Percentiles rank a stretch among this genome's conserved stretches.
These are phyloP conservation scores for Spea hammondii DNA, from an alignment of 2,797 vertebrate genomes.

Conservation along the genomic window DNA sequence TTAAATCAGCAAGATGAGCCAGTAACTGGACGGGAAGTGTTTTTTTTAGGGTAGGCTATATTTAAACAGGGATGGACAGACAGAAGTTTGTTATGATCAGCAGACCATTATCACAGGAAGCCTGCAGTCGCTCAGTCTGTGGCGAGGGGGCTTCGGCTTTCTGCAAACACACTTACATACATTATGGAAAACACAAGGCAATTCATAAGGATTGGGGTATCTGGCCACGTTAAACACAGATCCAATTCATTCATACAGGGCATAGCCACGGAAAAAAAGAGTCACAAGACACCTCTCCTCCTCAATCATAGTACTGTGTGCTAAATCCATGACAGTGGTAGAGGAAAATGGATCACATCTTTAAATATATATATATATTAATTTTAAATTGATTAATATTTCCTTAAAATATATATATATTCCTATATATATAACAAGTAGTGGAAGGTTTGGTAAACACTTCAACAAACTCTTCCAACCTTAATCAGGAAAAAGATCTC, in stretches of 20 bases:
- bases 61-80: background rate
- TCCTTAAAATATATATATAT: no score
- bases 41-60: background rate
- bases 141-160: background rate
- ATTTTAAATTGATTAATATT: no score
- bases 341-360: no score
- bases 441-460: no score
- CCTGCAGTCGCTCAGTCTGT: conserved; percentile 27
- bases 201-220: conserved; percentile 25
- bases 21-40: no score
- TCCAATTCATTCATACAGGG: conserved; percentile 4
- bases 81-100: background rate
- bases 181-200: conserved; percentile 15
- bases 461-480: no score
- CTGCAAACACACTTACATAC: background rate
- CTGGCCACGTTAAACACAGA: conserved; percentile 18
- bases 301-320: background rate
- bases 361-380: no score
- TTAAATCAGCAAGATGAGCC: no score
- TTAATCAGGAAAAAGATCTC: no score
- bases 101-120: conserved; percentile 17
- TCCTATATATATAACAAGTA: no score
- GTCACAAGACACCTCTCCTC: background rate
- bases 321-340: background rate
- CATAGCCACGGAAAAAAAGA: background rate